phyloP scores from a whole-genome alignment of 2,797 vertebrate genomes.

The Thunnus albacares region DNA sequence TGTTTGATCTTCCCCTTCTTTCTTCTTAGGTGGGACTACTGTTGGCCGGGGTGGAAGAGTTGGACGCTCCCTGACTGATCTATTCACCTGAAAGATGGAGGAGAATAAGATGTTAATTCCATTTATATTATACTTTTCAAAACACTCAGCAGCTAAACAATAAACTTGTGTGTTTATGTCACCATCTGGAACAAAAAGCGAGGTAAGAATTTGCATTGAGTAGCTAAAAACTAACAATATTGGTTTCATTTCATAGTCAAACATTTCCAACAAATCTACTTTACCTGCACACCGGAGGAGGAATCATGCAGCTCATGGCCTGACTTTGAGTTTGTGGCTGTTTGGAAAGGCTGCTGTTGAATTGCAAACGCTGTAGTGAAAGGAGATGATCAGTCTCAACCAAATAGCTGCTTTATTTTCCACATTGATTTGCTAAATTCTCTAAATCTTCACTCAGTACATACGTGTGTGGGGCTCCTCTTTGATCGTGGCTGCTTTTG shows the following conservation, averaged over 20 bases:
- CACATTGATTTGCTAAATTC: too few relatives aligned
- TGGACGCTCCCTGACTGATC: too few relatives aligned
- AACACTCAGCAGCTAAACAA: not conserved
- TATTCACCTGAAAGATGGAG: conserved; percentile 8
- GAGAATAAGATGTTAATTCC: too few relatives aligned
- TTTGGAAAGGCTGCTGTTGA: not conserved
- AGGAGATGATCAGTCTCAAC: too few relatives aligned
- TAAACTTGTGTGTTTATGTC: not conserved
- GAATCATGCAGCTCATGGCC: not conserved
- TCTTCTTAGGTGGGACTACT: too few relatives aligned
- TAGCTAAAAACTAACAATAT: not conserved
- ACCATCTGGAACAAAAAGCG: too few relatives aligned
- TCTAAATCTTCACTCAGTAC: not conserved
- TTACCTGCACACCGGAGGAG: conserved; percentile 5
- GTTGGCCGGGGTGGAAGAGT: not conserved
- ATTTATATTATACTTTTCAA: not conserved
- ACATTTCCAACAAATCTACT: not conserved
- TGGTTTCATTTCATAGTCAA: not conserved
- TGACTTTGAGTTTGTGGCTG: not conserved
- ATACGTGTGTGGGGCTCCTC: conserved; percentile 27
- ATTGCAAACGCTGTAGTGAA: not conserved
- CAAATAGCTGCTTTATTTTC: too few relatives aligned
- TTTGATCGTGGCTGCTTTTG: not conserved
- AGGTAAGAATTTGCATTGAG: not conserved
- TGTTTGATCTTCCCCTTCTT: too few relatives aligned